Conservation (phyloP, 2,797 vertebrate genomes). For the Diceros bicornis region DNA sequence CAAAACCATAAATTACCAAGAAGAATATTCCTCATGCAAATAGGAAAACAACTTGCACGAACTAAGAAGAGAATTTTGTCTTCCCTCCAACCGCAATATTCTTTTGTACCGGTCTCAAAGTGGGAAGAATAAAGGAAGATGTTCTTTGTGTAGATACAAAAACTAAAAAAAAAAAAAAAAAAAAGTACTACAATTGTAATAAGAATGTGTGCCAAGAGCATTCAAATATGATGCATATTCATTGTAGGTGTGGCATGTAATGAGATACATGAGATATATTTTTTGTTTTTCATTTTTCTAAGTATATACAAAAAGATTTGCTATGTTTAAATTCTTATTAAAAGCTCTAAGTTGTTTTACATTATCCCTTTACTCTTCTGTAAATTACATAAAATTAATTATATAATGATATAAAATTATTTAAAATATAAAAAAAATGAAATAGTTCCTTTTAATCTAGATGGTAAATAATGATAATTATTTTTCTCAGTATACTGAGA, state of each 20-base stretch:
- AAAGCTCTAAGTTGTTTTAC: constrained; percentile 10
- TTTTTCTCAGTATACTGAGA: not conserved
- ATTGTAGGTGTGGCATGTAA: constrained; percentile 16
- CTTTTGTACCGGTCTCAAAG: not conserved
- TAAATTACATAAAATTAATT: constrained; percentile 2
- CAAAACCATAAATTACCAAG: constrained; percentile 1
- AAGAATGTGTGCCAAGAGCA: not conserved
- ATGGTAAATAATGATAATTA: not conserved
- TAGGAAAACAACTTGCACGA: constrained; percentile 19
- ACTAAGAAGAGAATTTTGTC: not conserved
- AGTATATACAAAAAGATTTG: not conserved
- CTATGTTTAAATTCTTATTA: constrained; percentile 11
- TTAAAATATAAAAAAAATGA: constrained; percentile 45
- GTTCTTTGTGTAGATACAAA: constrained; percentile 17
- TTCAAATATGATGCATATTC: not conserved
- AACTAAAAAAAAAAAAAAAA: not conserved
- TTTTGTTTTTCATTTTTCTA: constrained; percentile 19
- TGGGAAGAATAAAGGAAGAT: constrained; percentile 2
- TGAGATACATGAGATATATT: not conserved
- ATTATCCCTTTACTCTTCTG: not conserved
- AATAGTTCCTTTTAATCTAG: not conserved
- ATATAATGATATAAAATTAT: not conserved
- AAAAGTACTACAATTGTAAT: not conserved
- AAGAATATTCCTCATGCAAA: constrained; percentile 3
- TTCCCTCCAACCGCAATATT: not conserved